These are phyloP conservation scores for Rhincodon typus DNA, from an alignment of 2,797 vertebrate genomes.

Conservation along the genomic window DNA sequence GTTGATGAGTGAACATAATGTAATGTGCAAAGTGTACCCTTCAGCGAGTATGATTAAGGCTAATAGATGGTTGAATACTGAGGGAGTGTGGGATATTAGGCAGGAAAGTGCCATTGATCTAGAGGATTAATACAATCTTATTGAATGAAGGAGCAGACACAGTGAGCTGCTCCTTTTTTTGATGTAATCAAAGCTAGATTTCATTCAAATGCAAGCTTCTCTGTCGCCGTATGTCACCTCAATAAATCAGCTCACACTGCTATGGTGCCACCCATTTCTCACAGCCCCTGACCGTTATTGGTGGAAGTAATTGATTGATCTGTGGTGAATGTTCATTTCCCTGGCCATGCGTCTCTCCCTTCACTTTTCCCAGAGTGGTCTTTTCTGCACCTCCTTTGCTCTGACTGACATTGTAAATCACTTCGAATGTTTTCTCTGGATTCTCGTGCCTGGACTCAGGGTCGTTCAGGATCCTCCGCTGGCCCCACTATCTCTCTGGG, in stretches of 20 bases:
- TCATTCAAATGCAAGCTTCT: neutral
- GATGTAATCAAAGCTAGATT: neutral
- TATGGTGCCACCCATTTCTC: neutral
- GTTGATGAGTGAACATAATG: too few relatives aligned
- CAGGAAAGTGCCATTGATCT: neutral
- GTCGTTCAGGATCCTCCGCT: too few relatives aligned
- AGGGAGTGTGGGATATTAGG: neutral
- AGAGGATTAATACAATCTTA: neutral
- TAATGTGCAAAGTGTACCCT: too few relatives aligned
- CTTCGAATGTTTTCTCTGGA: neutral
- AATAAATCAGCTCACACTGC: neutral
- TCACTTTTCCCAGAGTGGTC: neutral
- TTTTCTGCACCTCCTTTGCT: neutral
- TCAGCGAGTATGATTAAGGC: neutral
- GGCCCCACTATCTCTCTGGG: neutral
- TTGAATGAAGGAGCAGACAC: neutral
- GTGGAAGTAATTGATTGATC: neutral
- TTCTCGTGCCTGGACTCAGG: neutral
- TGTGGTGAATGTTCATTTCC: neutral
- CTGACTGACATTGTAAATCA: neutral
- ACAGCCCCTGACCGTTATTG: neutral
- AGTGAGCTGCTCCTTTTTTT: neutral
- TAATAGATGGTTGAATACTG: neutral
- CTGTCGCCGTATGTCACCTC: neutral
- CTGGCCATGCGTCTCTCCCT: neutral